Conservation (phyloP, 2,113 vertebrate genomes). For the Corydoras sp. region DNA sequence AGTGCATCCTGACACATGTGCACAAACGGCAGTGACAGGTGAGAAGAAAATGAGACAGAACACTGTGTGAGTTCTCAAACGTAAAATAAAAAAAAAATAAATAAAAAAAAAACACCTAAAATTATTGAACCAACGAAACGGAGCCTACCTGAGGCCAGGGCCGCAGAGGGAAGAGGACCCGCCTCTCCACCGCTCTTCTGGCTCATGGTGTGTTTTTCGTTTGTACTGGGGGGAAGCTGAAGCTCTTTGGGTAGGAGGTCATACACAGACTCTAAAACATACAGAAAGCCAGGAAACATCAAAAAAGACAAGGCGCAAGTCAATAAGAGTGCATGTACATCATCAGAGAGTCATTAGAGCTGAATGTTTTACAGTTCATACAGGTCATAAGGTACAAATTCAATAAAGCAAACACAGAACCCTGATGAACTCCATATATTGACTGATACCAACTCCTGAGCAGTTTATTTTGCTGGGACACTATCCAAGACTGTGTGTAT, state of each 20-base stretch:
- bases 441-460: too few relatives aligned
- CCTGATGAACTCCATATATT: too few relatives aligned
- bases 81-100: background rate
- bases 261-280: conserved; percentile 91
- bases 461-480: too few relatives aligned
- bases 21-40: background rate
- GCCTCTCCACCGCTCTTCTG: conserved; percentile 97
- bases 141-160: conserved; percentile 89
- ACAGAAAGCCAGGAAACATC: background rate
- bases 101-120: too few relatives aligned
- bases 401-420: too few relatives aligned
- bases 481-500: too few relatives aligned
- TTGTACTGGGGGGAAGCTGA: conserved; percentile 84
- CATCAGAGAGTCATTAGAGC: too few relatives aligned
- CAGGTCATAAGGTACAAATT: too few relatives aligned
- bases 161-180: conserved; percentile 85
- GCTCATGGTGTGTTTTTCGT: conserved; percentile 90
- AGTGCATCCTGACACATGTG: background rate
- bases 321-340: too few relatives aligned
- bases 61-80: background rate
- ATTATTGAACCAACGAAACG: conserved; percentile 32
- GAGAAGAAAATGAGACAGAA: conserved; percentile 22
- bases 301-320: background rate
- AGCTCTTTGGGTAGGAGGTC: conserved; percentile 99
- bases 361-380: too few relatives aligned